These are phyloP conservation scores for Ctenomys sociabilis DNA, from an alignment of 2,113 vertebrate genomes.

Conservation along the genomic window DNA sequence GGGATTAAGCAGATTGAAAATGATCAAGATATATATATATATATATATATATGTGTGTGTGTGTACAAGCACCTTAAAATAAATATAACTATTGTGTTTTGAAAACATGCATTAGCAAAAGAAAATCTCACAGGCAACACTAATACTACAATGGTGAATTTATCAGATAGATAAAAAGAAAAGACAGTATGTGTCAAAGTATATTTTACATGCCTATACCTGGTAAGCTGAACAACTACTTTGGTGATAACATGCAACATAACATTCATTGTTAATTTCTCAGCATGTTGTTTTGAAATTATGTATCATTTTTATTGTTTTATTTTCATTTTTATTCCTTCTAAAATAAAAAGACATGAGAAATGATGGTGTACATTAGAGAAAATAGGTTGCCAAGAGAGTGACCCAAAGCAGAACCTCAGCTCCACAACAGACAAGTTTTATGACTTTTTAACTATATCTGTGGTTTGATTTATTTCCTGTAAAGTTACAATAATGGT, in stretches of 20 bases:
- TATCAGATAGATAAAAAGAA: slow-evolving; percentile 4
- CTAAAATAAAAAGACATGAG: background rate
- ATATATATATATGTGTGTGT: no score
- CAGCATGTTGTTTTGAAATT: no score
- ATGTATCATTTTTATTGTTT: no score
- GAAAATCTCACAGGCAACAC: background rate
- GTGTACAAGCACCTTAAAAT: background rate
- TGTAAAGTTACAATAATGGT: background rate
- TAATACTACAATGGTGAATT: background rate
- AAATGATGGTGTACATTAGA: background rate
- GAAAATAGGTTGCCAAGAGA: background rate
- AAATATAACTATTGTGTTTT: background rate
- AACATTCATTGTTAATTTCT: no score
- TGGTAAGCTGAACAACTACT: no score
- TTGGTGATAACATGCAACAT: no score
- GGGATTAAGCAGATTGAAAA: background rate
- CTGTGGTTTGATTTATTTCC: background rate
- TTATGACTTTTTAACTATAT: background rate
- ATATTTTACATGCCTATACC: no score
- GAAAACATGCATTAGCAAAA: background rate
- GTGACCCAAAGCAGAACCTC: background rate
- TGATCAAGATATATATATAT: background rate
- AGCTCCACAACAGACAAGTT: background rate
- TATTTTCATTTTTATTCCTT: no score
- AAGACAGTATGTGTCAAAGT: background rate